Evolutionary conservation across 2,797 vertebrate genomes (phyloP).

Genomic region (Margarornis squamiger): DNA sequence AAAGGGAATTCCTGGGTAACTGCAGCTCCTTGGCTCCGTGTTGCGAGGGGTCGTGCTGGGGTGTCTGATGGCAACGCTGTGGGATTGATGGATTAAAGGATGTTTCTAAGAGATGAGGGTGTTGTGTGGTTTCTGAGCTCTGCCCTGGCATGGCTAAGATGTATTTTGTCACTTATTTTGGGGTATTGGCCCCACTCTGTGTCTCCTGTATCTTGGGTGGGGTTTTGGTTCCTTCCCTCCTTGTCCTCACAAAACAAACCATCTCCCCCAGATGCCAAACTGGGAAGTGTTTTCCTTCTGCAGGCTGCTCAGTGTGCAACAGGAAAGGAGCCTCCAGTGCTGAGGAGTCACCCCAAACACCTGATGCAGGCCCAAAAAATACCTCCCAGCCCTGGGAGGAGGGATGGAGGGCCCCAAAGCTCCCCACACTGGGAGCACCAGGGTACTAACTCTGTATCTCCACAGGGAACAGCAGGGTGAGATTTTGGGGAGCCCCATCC

Average conservation of each 20-base stretch:
- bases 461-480: accelerated
- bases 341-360: neutral
- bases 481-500: neutral
- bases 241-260: neutral
- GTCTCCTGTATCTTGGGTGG: neutral
- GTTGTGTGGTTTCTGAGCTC: neutral
- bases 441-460: too few species aligned
- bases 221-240: neutral
- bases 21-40: neutral
- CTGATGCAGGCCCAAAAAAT: neutral
- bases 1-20: neutral
- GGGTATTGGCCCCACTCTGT: neutral
- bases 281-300: neutral
- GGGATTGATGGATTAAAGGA: slow-evolving; percentile 25
- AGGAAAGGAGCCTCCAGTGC: neutral
- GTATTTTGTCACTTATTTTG: neutral
- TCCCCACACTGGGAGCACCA: too few species aligned
- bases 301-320: accelerated
- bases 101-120: neutral
- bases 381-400: neutral
- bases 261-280: accelerated
- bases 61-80: neutral
- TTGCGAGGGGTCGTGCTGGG: too few species aligned
- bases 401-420: neutral
- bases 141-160: accelerated